Evolutionary conservation across 1,140 invertebrate genomes (phyloP), one percentile per base, ranked within the genome.

Genomic region (Luehdorfia chinensis): DNA sequence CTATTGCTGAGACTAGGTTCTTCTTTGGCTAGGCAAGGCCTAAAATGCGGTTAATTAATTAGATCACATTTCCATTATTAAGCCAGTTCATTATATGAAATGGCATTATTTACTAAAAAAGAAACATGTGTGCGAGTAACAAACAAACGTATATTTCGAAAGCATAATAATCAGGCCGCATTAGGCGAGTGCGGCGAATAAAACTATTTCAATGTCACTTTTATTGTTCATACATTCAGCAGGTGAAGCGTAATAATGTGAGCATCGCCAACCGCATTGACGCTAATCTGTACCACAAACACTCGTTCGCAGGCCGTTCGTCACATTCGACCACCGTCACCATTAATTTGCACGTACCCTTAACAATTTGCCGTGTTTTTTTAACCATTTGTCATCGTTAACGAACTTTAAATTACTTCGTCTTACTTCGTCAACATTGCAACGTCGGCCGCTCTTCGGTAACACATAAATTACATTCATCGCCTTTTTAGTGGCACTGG

Each of bases 321-420:
- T 80, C 76, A 76, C 53, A 61, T 59, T 77, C 61, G 71, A 70
- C 55, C 33, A 55, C 52, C 55, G 59, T 61, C 62, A 50, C 51
- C 55, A 72, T 66, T 70, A 76, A 80, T 74, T 75, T 66, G 53
- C 72, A 59, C 69, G 39, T 73, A 71, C 50, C 68, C 50, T 50
- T 54, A 60, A 57, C 63, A 77, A 75, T 79, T 84, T 67, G 58
- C 47, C 52, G 54, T 55, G 70, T 67, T 71, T 73, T 75, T n/a
- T 80, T 67, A 65, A 54, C 60, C 66, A 75, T 77, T 78, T 74
- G 70, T 80, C 71, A 79, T 69, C 55, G 57, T 74, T 77, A 78
- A 66, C 55, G 57, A 53, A 70, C 48, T 55, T 34, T 34, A 54
- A 67, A 69, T 71, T 66, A 56, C 57, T 63, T 52, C 36, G 19